These are phyloP conservation scores for Mesorhabditis sp. DNA, from an alignment of 2,888 invertebrate species.

Conservation along the genomic window DNA sequence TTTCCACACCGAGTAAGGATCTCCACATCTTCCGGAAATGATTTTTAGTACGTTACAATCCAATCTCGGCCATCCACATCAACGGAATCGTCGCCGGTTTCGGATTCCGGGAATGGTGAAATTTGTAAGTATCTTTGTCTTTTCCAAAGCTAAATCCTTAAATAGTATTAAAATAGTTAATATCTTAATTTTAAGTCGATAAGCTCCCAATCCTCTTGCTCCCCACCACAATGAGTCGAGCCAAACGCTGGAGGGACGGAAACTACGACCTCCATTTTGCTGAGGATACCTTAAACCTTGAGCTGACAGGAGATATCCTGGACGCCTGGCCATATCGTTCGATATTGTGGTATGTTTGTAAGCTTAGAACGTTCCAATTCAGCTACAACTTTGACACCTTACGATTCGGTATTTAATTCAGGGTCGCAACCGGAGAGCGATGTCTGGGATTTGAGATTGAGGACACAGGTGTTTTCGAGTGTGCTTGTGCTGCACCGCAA, in stretches of 20 bases:
- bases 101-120: neutral
- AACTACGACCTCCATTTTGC: neutral
- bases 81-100: neutral
- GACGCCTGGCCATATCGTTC: neutral
- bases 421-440: slow-evolving; percentile 34
- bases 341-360: slow-evolving; percentile 3
- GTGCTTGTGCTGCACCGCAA: slow-evolving; percentile 20
- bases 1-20: neutral
- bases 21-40: too few relatives aligned
- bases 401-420: slow-evolving; percentile 13
- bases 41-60: slow-evolving; percentile 3
- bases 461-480: slow-evolving; percentile 24
- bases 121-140: too few relatives aligned
- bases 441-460: slow-evolving; percentile 30
- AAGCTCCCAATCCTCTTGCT: neutral
- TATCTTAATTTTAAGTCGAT: neutral
- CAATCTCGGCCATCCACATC: neutral
- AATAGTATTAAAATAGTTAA: too few relatives aligned
- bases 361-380: too few relatives aligned
- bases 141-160: too few relatives aligned
- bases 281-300: neutral
- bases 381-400: too few relatives aligned
- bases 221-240: neutral
- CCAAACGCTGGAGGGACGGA: neutral
- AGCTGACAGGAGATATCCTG: neutral